Evolutionary conservation across 2,888 invertebrate species (phyloP).

Genomic region (Strigamia maritima): DNA sequence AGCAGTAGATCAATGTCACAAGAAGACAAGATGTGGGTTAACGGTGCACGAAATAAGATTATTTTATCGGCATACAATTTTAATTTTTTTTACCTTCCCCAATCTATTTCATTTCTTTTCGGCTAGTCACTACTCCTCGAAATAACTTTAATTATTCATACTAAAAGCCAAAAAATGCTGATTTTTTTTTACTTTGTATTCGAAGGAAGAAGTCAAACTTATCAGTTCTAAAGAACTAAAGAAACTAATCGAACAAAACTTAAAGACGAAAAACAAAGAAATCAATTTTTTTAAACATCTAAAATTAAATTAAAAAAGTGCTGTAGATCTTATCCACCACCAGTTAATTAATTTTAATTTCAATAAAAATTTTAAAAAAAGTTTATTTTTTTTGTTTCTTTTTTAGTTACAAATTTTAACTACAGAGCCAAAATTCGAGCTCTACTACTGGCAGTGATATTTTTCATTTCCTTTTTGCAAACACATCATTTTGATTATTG

Average conservation of each 20-base stretch:
- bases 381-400: not conserved
- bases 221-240: not conserved
- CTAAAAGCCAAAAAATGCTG: not conserved
- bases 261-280: not conserved
- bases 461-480: slow-evolving; percentile 32
- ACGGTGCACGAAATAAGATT: not conserved
- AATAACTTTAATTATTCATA: not conserved
- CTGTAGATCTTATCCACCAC: not conserved
- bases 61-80: not conserved
- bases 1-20: slow-evolving; percentile 23
- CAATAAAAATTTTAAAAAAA: not conserved
- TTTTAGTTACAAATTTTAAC: not conserved
- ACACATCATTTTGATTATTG: not conserved
- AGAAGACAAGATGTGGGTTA: not conserved
- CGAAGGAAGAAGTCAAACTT: not conserved
- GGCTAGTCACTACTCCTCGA: too few species aligned
- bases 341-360: too few species aligned
- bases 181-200: not conserved
- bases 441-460: slow-evolving; percentile 21
- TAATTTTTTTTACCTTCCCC: not conserved
- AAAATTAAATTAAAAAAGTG: not conserved
- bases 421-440: not conserved
- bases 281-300: not conserved
- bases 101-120: not conserved
- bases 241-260: not conserved